Conservation (phyloP, 2,888 invertebrate species). For the Anaspis maculata region DNA sequence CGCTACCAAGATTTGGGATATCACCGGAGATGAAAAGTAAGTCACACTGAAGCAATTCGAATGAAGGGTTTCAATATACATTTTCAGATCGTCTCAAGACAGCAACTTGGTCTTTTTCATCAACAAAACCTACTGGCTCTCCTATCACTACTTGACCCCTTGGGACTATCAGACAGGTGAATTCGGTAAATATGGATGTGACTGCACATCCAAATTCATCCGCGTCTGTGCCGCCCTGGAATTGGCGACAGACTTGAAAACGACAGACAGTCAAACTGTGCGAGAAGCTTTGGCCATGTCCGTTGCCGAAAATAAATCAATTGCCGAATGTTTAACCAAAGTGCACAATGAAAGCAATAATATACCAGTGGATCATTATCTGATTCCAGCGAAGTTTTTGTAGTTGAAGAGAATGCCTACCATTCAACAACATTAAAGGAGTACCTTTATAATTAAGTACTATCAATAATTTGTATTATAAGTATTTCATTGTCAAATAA, state of each 20-base stretch:
- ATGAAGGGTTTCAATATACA: not conserved
- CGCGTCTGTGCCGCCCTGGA: conserved; percentile 63
- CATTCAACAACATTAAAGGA: not conserved
- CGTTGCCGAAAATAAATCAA: conserved; percentile 47
- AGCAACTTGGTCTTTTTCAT: conserved; percentile 69
- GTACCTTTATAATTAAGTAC: not conserved
- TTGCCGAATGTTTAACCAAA: conserved; percentile 51
- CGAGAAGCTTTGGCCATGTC: conserved; percentile 55
- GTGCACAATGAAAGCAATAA: conserved; percentile 36
- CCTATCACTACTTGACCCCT: conserved; percentile 71
- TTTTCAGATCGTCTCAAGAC: conserved; percentile 41
- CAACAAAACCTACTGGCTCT: conserved; percentile 69
- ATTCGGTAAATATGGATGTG: conserved; percentile 65
- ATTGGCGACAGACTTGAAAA: conserved; percentile 54
- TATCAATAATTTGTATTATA: not conserved
- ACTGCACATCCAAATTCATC: conserved; percentile 59
- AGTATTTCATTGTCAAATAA: no score
- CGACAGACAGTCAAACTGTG: conserved; percentile 54
- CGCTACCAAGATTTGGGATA: conserved; percentile 63
- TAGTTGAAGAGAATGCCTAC: not conserved
- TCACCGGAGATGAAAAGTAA: conserved; percentile 63
- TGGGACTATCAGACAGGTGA: conserved; percentile 79
- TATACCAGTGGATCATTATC: conserved; percentile 40
- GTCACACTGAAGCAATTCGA: not conserved
- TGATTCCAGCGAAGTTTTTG: conserved; percentile 21